Evolutionary conservation across 2,113 vertebrate genomes (phyloP), one percentile per base, ranked within the genome.

Genomic region (Notothenia rossii): DNA sequence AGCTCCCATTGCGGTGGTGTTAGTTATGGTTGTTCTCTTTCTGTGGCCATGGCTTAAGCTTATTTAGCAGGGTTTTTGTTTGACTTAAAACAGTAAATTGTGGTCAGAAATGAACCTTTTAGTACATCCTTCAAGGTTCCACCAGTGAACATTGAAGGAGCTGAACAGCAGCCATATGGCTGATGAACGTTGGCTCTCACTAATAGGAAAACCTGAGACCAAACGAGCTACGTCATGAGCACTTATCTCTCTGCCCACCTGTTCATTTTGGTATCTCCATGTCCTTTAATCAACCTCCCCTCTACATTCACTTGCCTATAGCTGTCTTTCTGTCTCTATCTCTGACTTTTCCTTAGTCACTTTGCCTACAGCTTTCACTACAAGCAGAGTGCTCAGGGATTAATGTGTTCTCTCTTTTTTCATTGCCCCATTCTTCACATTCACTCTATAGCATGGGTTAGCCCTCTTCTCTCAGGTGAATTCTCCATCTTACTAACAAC

Each of bases 101-200:
- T 54, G 45, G 22, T 65, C 49, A 46, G 18, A 46, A 58, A 64
- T 20, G 11, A 29, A 46, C n/a, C 6, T 40, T 54, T 46, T 22
- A 49, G 54, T 48, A 13, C 56, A 65, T n/a, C 17, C 33, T 8
- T 55, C 49, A 6, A 29, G 11, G 33, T n/a, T 48, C 22, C 6
- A 9, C 7, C 17, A 73, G 14, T 17, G 29, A 87, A 55, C 20
- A 29, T 1, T 45, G 49, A 54, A 25, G 45, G 53, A 59, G 40
- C 40, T 86, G 73, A 81, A 54, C 70, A 54, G 0, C 29, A 33
- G 66, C 70, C 84, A 87, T 87, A 78, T 90, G 83, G 86, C 68
- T 60, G 56, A 76, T 82, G 81, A 75, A 64, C 55, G 25, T 17
- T 67, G 70, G 61, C 67, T 53, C 61, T 53, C 15, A 33, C 51